A percentile compares a stretch with the other conserved stretches of the same genome.
Evolutionary conservation across 2,113 vertebrate genomes (phyloP).

Genomic region (Oncorhynchus kisutch): DNA sequence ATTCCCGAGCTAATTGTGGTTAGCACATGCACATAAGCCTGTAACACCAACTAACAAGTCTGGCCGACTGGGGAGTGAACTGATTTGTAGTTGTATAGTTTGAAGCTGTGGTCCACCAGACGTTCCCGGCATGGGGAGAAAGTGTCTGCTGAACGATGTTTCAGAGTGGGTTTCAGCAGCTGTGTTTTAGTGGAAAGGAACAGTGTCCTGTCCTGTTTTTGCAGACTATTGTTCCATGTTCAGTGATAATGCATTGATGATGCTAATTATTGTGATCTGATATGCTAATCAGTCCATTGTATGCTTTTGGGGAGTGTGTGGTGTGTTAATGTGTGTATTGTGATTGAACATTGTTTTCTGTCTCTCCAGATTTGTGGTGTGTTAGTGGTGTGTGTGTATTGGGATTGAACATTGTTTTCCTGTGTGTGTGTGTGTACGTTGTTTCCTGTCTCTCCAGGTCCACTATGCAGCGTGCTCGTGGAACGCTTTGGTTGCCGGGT

Average conservation of each 20-base stretch:
- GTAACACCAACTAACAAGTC: too few relatives aligned
- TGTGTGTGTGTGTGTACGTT: conserved; percentile 4
- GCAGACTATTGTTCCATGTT: neutral
- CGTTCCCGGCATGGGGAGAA: too few relatives aligned
- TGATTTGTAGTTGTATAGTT: too few relatives aligned
- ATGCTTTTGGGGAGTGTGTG: neutral
- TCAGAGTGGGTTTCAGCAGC: neutral
- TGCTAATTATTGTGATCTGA: conserved; percentile 12
- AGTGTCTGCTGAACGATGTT: too few relatives aligned
- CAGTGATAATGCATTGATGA: conserved; percentile 1
- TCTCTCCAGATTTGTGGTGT: conserved; percentile 56
- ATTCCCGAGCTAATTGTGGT: too few relatives aligned
- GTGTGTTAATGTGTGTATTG: conserved; percentile 8
- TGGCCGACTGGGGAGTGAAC: too few relatives aligned
- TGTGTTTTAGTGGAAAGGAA: conserved; percentile 8
- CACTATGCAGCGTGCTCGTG: conserved; percentile 82
- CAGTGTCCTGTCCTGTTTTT: neutral
- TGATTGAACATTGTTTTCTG: conserved; percentile 23
- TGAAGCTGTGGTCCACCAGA: too few relatives aligned
- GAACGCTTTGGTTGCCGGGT: conserved; percentile 76
- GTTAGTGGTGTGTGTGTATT: neutral
- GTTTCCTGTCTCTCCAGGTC: conserved; percentile 66
- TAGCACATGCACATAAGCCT: too few relatives aligned
- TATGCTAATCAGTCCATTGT: conserved; percentile 16
- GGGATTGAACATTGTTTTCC: conserved; percentile 12